Evolutionary conservation across 1,140 invertebrate species (phyloP), one percentile per base, ranked within the genome.

Genomic region (Drosophila saltans): DNA sequence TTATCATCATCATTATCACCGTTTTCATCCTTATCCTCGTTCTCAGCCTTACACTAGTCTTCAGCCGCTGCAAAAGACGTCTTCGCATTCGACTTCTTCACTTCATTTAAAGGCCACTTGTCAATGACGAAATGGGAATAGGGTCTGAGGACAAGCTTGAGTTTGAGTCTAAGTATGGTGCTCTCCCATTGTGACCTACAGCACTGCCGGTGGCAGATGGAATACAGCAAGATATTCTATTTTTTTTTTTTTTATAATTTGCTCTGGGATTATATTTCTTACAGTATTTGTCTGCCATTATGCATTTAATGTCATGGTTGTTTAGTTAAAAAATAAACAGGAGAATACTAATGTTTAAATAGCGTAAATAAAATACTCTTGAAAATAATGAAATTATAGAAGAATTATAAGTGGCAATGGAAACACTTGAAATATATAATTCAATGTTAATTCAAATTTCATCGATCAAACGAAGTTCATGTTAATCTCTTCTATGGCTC

Each of bases 61-160:
- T 60, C 39, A 40, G 40, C 28, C 59, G 59, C 74, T 69, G 72
- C 41, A 69, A 59, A 65, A 69, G 69, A 67, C 68, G 56, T 64
- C 65, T 30, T 56, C 24, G 39, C 39, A 67, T 74, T 64, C 30
- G 69, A 63, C 69, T 62, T 66, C 72, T 79, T 71, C 81, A 81
- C 78, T 85, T 84, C 82, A 86, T 85, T 85, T 81, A 79, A 86
- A 85, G 72, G 75, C 82, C 71, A 85, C 78, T 85, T 86, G 78
- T 86, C 82, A 85, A 86, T 77, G 59, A 77, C 36, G 60, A 43
- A 69, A 76, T 81, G 75, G 71, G 52, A 66, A 66, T 45, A 40
- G 57, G 33, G 48, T 57, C 10, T 57, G 43, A 59, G 43, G 58
- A 39, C 45, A 8, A 40, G 8, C 9, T n/a, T 30, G 55, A 57